A percentile compares a stretch with the other conserved stretches of the same genome.
These are phyloP conservation scores for Poeciliopsis occidentalis DNA, from an alignment of 2,113 vertebrate genomes.

Conservation along the genomic window DNA sequence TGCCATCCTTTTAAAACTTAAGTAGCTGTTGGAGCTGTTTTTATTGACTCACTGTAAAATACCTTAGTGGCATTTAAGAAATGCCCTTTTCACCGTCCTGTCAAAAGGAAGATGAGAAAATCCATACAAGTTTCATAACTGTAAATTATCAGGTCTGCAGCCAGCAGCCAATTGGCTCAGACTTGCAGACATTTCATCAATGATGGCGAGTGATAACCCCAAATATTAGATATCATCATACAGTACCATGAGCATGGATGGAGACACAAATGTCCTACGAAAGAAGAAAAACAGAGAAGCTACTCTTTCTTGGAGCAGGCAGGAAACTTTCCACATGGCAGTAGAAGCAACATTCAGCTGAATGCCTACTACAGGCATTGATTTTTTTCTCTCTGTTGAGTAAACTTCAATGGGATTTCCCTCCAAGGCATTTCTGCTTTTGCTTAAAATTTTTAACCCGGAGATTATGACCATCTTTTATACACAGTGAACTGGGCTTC, in stretches of 20 bases:
- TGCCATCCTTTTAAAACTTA: conserved; percentile 12
- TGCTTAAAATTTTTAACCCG: background rate
- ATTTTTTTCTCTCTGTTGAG: background rate
- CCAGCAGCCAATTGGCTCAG: background rate
- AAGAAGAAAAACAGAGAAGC: background rate
- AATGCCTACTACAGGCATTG: background rate
- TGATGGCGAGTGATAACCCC: background rate
- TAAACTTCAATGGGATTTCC: background rate
- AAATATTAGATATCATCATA: background rate
- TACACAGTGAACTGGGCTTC: background rate
- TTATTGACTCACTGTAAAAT: conserved; percentile 12
- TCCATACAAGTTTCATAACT: background rate
- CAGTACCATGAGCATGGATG: background rate
- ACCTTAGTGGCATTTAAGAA: conserved; percentile 13
- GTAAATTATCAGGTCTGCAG: background rate
- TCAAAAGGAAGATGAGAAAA: background rate
- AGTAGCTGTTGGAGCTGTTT: conserved; percentile 1
- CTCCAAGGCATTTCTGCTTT: background rate
- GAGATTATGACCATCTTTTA: background rate
- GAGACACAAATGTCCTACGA: background rate
- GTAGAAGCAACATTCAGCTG: background rate
- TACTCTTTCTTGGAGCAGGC: background rate
- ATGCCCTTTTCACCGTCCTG: background rate
- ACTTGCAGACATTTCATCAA: background rate
- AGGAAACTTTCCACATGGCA: background rate